Evolutionary conservation across 2,888 invertebrate species (phyloP).

Genomic region (Lycia hirtaria): DNA sequence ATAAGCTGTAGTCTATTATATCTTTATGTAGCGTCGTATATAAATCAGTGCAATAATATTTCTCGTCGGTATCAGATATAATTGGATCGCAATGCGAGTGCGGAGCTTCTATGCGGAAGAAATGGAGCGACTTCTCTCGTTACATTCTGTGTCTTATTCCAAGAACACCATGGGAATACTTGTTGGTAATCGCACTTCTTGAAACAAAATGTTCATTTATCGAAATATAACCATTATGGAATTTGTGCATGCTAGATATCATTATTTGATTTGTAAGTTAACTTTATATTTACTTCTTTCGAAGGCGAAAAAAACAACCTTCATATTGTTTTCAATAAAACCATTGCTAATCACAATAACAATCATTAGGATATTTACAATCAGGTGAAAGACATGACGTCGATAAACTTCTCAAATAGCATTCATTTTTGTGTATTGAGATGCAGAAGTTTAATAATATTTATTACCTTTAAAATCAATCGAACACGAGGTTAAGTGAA

Average conservation of each 20-base stretch:
- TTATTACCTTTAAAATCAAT: conserved; percentile 59
- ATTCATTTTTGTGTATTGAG: too few species aligned
- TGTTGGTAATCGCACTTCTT: conserved; percentile 31
- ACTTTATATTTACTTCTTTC: too few species aligned
- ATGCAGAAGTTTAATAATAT: too few species aligned
- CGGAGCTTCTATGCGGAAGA: conserved; percentile 77
- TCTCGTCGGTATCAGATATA: conserved; percentile 78
- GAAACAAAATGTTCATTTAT: conserved; percentile 11
- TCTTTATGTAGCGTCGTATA: conserved; percentile 4
- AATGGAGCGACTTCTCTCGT: conserved; percentile 74
- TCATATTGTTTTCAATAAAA: too few species aligned
- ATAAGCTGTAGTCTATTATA: not conserved
- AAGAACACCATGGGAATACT: conserved; percentile 79
- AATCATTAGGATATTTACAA: too few species aligned
- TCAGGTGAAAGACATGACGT: too few species aligned
- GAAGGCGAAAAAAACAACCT: too few species aligned
- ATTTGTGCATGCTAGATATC: too few species aligned
- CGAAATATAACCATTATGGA: not conserved
- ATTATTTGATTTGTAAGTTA: too few species aligned
- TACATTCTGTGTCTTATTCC: conserved; percentile 81
- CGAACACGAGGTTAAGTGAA: conserved; percentile 65
- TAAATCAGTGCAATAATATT: conserved; percentile 73
- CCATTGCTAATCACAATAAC: too few species aligned
- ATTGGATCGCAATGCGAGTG: conserved; percentile 81
- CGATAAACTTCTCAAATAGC: too few species aligned